Evolutionary conservation across 2,888 invertebrate genomes (phyloP), one percentile per base, ranked within the genome.

Genomic region (Scaptomyza caliginosa): DNA sequence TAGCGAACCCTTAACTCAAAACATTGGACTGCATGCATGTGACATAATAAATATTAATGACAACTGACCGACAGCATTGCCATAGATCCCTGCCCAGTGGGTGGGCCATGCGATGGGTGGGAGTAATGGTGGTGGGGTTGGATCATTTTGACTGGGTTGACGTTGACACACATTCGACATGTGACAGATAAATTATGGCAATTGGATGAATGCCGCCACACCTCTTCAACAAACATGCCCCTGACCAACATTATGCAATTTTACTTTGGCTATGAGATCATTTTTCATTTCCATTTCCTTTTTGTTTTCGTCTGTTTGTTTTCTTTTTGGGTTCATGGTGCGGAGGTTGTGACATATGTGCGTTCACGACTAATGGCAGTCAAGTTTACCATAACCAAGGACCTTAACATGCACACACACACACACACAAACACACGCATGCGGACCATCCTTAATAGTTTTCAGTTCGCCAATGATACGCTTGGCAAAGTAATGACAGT

Each of bases 31-130:
- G 74, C 65, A 79, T 83, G 83, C 74, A 77, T 83, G 77, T 83
- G 84, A 83, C 86, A 83, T 89, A 88, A 89, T 89, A 88, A 89
- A 88, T 88, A 88, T 88, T 88, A 88, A 88, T 89, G 88, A 81
- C 87, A 75, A 79, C 82, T 86, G 83, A 85, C 86, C 84, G 69
- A 74, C 84, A 85, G 76, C 76, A 74, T 59, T 64, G 68, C 67
- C 74, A 74, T 71, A 74, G 74, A 71, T 71, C 59, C 62, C 62
- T 40, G 68, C 71, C 69, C 74, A 59, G 65, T 63, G 77, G 77
- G 77, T 76, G 79, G 67, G 58, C 56, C 32, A 10, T 23, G 51
- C 36, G 28, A 26, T 23, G 45, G 43, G 30, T 24, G 17, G 10
- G 26, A 26, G 10, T 32, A n/a, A 8, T 45, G 45, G 11, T 24